Percentiles rank a stretch among this genome's conserved stretches.
These are phyloP conservation scores for Drosophila nr. fundita DNA, from an alignment of 2,888 invertebrate genomes.

Conservation along the genomic window DNA sequence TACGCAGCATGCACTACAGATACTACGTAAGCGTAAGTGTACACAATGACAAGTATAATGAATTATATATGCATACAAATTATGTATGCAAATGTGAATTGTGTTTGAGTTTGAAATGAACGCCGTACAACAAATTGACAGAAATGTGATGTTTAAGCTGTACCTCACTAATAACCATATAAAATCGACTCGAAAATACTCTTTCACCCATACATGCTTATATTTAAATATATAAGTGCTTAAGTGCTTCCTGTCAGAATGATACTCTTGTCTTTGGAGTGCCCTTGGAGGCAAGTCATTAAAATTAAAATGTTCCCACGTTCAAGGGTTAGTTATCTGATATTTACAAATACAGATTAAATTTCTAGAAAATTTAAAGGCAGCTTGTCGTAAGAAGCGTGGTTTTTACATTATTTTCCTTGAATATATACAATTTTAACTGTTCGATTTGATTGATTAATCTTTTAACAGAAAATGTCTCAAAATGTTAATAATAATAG, in stretches of 20 bases:
- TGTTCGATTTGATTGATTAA: not conserved
- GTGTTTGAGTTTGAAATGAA: not conserved
- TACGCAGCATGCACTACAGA: not conserved
- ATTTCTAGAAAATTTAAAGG: not conserved
- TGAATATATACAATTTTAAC: not conserved
- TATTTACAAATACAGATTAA: not conserved
- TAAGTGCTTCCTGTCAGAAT: not conserved
- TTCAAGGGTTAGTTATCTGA: not conserved
- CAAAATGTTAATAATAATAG: not conserved
- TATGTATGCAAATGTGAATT: conserved; percentile 7
- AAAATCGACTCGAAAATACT: not conserved
- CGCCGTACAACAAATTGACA: not conserved
- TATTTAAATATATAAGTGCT: not conserved
- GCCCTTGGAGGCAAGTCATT: conserved; percentile 4
- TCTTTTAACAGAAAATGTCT: not conserved
- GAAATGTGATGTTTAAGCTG: not conserved
- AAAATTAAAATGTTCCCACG: not conserved
- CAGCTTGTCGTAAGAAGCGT: not conserved
- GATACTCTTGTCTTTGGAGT: not conserved
- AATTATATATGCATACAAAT: conserved; percentile 17
- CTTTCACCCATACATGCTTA: not conserved
- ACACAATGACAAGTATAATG: not conserved
- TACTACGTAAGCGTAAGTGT: not conserved
- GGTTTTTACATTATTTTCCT: not conserved
- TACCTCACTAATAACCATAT: not conserved